Evolutionary conservation across 2,113 vertebrate species (phyloP).

Genomic region (Trematomus loennbergii): DNA sequence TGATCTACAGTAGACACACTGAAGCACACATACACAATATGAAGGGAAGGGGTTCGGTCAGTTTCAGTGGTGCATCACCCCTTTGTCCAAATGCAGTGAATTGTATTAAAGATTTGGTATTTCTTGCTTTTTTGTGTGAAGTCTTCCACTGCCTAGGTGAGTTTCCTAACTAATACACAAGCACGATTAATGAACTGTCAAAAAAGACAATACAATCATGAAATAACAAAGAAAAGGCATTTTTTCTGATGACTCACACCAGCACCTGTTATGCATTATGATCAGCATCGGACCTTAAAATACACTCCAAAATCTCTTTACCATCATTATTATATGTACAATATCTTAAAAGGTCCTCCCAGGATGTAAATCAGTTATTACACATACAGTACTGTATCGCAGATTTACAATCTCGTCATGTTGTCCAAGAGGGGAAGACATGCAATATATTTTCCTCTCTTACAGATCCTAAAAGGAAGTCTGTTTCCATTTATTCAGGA

Average conservation of each 20-base stretch:
- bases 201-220: no score
- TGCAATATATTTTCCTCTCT: not conserved
- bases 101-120: not conserved
- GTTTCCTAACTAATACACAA: not conserved
- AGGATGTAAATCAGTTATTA: not conserved
- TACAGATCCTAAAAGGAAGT: not conserved
- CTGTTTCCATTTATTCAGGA: not conserved
- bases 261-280: not conserved
- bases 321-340: no score
- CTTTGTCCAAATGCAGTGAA: not conserved
- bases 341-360: not conserved
- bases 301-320: not conserved
- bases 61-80: not conserved
- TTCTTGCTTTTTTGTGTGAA: no score
- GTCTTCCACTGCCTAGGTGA: not conserved
- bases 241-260: not conserved
- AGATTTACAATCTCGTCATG: not conserved
- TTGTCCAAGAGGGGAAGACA: not conserved
- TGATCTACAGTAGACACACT: no score
- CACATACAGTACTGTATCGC: no score
- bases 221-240: no score
- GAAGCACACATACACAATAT: no score
- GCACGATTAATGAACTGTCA: no score
- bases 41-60: no score
- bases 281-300: no score